A percentile compares a stretch with the other conserved stretches of the same genome.
Evolutionary conservation across 2,888 invertebrate species (phyloP).

Genomic region (Erebia palarica): DNA sequence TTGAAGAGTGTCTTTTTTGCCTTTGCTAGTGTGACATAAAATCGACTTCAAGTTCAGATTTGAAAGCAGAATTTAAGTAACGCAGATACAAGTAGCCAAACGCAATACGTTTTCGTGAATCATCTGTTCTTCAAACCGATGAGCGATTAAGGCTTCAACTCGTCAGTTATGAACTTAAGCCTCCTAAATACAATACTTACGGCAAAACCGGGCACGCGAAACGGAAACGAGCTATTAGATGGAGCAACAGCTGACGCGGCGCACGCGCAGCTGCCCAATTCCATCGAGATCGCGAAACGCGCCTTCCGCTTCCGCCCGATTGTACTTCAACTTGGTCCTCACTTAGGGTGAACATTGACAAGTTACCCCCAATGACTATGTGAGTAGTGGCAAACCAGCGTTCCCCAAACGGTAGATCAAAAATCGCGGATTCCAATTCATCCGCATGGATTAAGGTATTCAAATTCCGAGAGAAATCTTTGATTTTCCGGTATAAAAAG

Average conservation of each 20-base stretch:
- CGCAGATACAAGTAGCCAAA: background rate
- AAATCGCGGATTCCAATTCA: background rate
- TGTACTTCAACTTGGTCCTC: conserved; percentile 55
- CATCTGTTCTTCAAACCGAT: background rate
- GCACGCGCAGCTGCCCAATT: conserved; percentile 78
- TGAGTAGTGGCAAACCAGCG: conserved; percentile 3
- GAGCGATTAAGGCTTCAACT: conserved; percentile 7
- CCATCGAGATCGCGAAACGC: conserved; percentile 79
- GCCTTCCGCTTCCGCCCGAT: conserved; percentile 81
- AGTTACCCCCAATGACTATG: conserved; percentile 16
- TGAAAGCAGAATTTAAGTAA: too few species aligned
- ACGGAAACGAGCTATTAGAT: conserved; percentile 78
- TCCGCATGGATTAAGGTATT: too few species aligned
- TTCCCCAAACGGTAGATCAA: background rate
- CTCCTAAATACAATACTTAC: conserved; percentile 33
- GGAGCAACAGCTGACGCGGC: conserved; percentile 61
- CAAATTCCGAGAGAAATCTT: too few species aligned
- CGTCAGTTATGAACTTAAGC: conserved; percentile 28
- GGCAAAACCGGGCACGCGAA: conserved; percentile 52
- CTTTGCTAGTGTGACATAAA: too few species aligned
- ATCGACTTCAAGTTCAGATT: too few species aligned
- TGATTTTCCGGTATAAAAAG: too few species aligned
- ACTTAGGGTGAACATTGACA: conserved; percentile 57
- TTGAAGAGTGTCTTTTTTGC: too few species aligned
- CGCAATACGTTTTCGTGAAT: background rate